These are phyloP conservation scores for Nephrotoma appendiculata DNA, from an alignment of 2,888 invertebrate genomes.

Conservation along the genomic window DNA sequence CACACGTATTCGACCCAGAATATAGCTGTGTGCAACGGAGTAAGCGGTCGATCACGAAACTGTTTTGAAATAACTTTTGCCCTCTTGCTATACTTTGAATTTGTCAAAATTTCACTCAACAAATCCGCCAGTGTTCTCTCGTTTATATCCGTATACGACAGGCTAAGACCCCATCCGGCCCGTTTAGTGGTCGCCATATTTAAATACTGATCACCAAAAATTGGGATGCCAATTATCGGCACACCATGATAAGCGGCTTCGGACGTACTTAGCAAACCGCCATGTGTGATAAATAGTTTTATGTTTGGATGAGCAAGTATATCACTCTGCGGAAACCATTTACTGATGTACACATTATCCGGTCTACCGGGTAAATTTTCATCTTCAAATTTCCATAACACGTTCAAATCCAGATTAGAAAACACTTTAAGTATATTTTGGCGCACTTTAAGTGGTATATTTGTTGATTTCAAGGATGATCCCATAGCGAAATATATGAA, in stretches of 20 bases:
- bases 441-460: not conserved
- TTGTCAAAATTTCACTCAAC: not conserved
- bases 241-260: constrained; percentile 35
- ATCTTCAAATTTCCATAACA: constrained; percentile 14
- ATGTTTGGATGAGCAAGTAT: constrained; percentile 34
- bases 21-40: not conserved
- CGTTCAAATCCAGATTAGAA: not conserved
- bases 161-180: constrained; percentile 28
- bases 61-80: not conserved
- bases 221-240: constrained; percentile 38
- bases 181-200: constrained; percentile 33
- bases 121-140: not conserved
- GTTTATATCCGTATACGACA: constrained; percentile 19
- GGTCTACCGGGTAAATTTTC: constrained; percentile 17
- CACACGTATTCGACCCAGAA: not conserved
- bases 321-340: constrained; percentile 35
- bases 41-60: not conserved
- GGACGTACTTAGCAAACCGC: constrained; percentile 34
- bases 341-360: constrained; percentile 26
- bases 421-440: not conserved
- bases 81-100: not conserved
- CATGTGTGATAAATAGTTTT: constrained; percentile 34
- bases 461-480: not conserved
- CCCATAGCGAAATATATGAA: not conserved
- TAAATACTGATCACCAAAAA: constrained; percentile 37